Percentiles rank a stretch among this genome's conserved stretches.
Evolutionary conservation across 1,140 invertebrate genomes (phyloP).

Genomic region (Solenopsis invicta): DNA sequence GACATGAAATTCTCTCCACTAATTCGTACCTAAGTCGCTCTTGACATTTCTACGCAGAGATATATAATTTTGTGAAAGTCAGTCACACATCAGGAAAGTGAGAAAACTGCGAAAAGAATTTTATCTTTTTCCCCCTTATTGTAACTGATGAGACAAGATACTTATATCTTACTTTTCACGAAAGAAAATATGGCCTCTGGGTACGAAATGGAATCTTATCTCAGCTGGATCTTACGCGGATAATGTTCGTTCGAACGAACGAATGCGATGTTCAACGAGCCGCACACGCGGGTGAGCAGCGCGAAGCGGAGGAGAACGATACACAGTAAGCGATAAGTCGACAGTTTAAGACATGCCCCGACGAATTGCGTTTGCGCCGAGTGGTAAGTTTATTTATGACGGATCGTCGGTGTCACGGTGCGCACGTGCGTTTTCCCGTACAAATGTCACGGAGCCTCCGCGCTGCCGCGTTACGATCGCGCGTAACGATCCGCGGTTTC

Average conservation of each 20-base stretch:
- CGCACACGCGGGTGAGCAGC: constrained; percentile 13
- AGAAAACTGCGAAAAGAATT: neutral
- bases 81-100: neutral
- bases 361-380: constrained; percentile 40
- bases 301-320: constrained; percentile 14
- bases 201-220: constrained; percentile 24
- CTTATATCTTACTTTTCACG: constrained; percentile 20
- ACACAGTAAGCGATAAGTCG: constrained; percentile 51
- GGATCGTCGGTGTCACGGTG: constrained; percentile 7
- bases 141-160: neutral
- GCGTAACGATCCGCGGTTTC: constrained; percentile 58
- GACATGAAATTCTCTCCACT: neutral
- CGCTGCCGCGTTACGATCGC: constrained; percentile 29
- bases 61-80: constrained; percentile 19
- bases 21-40: neutral
- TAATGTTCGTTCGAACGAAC: constrained; percentile 9
- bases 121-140: neutral
- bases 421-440: constrained; percentile 43
- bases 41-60: neutral
- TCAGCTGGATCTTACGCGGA: constrained; percentile 20
- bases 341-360: constrained; percentile 36
- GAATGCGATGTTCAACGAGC: constrained; percentile 24
- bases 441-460: constrained; percentile 44
- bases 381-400: constrained; percentile 45
- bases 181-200: neutral